Evolutionary conservation across 2,113 vertebrate genomes (phyloP), one percentile per base, ranked within the genome.

Genomic region (Oryzias javanicus): DNA sequence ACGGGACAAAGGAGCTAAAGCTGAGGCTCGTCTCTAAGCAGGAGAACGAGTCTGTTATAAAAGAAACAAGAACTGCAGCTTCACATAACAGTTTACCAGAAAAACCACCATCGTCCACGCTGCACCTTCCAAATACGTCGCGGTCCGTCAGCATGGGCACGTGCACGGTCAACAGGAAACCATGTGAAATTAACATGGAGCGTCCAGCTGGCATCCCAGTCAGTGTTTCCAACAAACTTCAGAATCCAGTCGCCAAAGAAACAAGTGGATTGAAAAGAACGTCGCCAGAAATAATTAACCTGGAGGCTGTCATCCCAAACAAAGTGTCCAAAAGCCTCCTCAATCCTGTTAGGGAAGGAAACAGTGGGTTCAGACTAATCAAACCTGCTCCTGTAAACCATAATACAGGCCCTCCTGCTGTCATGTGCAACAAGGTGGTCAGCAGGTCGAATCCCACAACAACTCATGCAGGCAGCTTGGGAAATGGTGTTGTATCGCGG

Each of bases 1-100:
- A 97, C 0, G 94, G 94, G 22, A 89, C 93, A 0, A 96, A 94
- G 49, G 95, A 97, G 55, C 80, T 99, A 12, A 92, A 96, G 75
- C 89, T 99, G 54, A 94, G 94, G 67, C 70, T 97, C 3, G 92
- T 97, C 64, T 92, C 95, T 1, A 75, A 93, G 74, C 88, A 88
- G 49, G 78, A 88, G 0, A 69, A 74, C 1, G 78, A 84, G n/a
- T 68, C 74, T 0, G 73, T 78, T 22, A 76, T 72, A 17, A 89
- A 82, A 20, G 82, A 82, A 22, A 45, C 60, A 1, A 83, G 64
- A 70, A 59, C 55, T 3, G 42, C 60, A 4, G 55, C 50, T 3
- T 45, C 65, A 27, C 67, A 75, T 60, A 76, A 76, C 47, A 4
- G 60, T 14, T 16, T 64, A 12, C 18, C 45, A 40, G 75, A 55